phyloP scores from a whole-genome alignment of 2,888 invertebrate genomes.

The Agonopterix arenella region DNA sequence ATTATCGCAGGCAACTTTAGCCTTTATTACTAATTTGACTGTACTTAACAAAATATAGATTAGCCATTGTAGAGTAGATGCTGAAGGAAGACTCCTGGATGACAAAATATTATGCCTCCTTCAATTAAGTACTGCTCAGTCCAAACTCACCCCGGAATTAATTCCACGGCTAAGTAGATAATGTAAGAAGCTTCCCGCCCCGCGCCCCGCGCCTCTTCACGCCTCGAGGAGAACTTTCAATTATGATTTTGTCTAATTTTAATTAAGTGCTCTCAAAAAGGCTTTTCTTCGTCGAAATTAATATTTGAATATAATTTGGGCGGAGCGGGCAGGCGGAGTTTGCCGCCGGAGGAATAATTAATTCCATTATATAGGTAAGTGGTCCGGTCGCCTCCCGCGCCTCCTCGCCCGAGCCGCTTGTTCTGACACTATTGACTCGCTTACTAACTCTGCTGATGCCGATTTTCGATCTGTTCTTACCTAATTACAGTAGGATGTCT shows the following conservation, averaged over 20 bases:
- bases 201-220: conserved; percentile 59
- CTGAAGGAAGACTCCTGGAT: conserved; percentile 17
- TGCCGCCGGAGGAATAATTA: conserved; percentile 74
- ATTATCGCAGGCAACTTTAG: not conserved
- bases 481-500: no score
- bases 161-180: conserved; percentile 72
- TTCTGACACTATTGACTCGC: conserved; percentile 15
- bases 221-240: conserved; percentile 76
- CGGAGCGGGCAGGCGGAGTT: conserved; percentile 73
- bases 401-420: conserved; percentile 10
- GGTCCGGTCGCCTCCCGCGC: conserved; percentile 42
- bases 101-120: conserved; percentile 54
- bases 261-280: conserved; percentile 76
- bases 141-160: conserved; percentile 56
- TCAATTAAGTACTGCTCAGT: conserved; percentile 53
- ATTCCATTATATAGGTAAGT: conserved; percentile 70
- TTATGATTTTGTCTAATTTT: conserved; percentile 77
- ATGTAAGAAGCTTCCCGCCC: conserved; percentile 57
- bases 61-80: conserved; percentile 10
- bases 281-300: conserved; percentile 75
- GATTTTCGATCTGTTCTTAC: no score
- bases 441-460: conserved; percentile 1
- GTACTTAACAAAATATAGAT: no score
- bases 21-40: no score
- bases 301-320: conserved; percentile 77